Evolutionary conservation across 2,113 vertebrate species (phyloP).

Genomic region (Pica pica): DNA sequence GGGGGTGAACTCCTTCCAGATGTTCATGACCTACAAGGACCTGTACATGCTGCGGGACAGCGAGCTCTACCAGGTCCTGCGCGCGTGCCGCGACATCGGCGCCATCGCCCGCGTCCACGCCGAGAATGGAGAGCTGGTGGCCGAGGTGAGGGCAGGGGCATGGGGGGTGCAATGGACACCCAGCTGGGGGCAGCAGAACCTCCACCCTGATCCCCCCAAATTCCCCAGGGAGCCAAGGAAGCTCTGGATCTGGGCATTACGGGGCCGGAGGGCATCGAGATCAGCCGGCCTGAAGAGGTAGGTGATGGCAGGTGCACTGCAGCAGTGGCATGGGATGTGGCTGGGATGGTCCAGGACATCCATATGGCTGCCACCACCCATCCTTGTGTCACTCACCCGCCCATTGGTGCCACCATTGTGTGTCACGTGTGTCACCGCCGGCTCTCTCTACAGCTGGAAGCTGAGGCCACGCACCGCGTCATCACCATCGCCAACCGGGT

Average conservation of each 20-base stretch:
- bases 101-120: conserved; percentile 91
- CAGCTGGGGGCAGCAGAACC: background rate
- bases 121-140: conserved; percentile 94
- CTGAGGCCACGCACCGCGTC: conserved; percentile 89
- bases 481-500: conserved; percentile 96
- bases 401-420: rapidly evolving
- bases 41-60: conserved; percentile 93
- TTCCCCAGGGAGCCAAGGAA: conserved; percentile 87
- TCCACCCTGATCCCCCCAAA: background rate
- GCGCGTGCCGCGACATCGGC: conserved; percentile 90
- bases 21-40: conserved; percentile 98
- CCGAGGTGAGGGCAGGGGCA: conserved; percentile 76
- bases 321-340: rapidly evolving
- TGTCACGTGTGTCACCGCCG: rapidly evolving
- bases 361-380: rapidly evolving
- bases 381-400: rapidly evolving
- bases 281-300: conserved; percentile 96
- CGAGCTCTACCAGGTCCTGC: conserved; percentile 91
- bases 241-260: conserved; percentile 91
- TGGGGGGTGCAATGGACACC: rapidly evolving
- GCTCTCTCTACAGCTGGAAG: conserved; percentile 82
- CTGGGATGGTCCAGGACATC: background rate
- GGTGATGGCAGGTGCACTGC: rapidly evolving
- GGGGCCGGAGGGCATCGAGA: conserved; percentile 94
- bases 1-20: conserved; percentile 97